These are phyloP conservation scores for Agrochola circellaris DNA, from an alignment of 2,888 invertebrate species.

Conservation along the genomic window DNA sequence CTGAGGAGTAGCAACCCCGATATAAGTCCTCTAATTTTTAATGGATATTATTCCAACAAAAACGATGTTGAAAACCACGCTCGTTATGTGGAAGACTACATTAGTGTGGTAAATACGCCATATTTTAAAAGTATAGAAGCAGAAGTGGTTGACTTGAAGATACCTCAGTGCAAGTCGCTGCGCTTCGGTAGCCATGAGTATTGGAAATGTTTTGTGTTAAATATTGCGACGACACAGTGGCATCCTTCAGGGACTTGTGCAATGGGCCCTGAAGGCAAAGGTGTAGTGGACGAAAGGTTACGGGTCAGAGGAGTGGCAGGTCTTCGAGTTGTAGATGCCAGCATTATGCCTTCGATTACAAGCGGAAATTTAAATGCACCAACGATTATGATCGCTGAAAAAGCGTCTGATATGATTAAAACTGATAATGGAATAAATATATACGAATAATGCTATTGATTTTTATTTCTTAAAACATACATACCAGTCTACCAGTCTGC, in stretches of 20 bases:
- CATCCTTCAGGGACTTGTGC: constrained; percentile 76
- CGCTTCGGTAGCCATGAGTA: constrained; percentile 67
- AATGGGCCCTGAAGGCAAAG: constrained; percentile 75
- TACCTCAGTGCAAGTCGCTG: constrained; percentile 65
- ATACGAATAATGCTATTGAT: not conserved
- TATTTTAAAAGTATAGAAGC: constrained; percentile 67
- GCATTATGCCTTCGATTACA: constrained; percentile 91
- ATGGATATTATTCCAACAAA: constrained; percentile 66
- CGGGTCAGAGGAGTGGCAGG: constrained; percentile 88
- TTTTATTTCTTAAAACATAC: not conserved
- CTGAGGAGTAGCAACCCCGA: constrained; percentile 68
- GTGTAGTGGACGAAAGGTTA: constrained; percentile 75
- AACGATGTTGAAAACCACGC: constrained; percentile 70
- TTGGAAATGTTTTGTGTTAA: constrained; percentile 72
- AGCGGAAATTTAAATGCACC: constrained; percentile 92
- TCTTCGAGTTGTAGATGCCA: constrained; percentile 92
- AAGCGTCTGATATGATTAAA: constrained; percentile 91
- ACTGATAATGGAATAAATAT: constrained; percentile 66
- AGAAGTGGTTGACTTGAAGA: constrained; percentile 59
- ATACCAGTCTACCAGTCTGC: not conserved
- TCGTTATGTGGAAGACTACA: constrained; percentile 64
- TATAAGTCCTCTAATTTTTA: constrained; percentile 67
- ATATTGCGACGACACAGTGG: constrained; percentile 91
- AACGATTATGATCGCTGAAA: constrained; percentile 92
- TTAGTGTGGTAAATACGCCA: constrained; percentile 68